These are phyloP conservation scores for Agrenia bidenticulata DNA, from an alignment of 2,888 invertebrate species.

Conservation along the genomic window DNA sequence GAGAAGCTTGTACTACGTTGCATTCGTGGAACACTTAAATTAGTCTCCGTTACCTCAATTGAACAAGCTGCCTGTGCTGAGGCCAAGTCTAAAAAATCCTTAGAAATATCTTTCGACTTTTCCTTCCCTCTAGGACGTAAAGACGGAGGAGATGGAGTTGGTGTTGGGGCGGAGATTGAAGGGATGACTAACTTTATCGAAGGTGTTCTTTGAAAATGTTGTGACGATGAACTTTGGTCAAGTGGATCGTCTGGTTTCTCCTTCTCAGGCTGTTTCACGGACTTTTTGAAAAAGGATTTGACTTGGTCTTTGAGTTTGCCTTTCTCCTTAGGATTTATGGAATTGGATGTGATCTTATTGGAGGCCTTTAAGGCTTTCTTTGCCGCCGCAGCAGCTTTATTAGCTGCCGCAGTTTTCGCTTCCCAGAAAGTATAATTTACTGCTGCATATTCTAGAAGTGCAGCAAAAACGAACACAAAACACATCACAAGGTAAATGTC, in stretches of 20 bases:
- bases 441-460: slow-evolving; percentile 63
- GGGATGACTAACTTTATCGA: too few relatives aligned
- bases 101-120: slow-evolving; percentile 16
- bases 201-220: slow-evolving; percentile 1
- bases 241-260: not conserved
- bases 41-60: slow-evolving; percentile 35
- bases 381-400: slow-evolving; percentile 54
- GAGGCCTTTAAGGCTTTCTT: slow-evolving; percentile 24
- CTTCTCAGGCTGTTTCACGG: not conserved
- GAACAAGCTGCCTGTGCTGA: slow-evolving; percentile 29
- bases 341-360: slow-evolving; percentile 11
- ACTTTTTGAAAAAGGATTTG: not conserved
- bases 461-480: slow-evolving; percentile 64
- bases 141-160: not conserved
- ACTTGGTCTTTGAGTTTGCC: slow-evolving; percentile 5
- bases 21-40: slow-evolving; percentile 36
- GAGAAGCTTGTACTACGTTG: slow-evolving; percentile 52
- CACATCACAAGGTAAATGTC: slow-evolving; percentile 64
- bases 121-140: slow-evolving; percentile 2
- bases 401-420: slow-evolving; percentile 55
- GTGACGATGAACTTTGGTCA: slow-evolving; percentile 17
- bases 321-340: not conserved
- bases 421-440: slow-evolving; percentile 66
- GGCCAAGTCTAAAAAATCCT: slow-evolving; percentile 23
- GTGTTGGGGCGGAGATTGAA: not conserved